Evolutionary conservation across 2,888 invertebrate genomes (phyloP), one percentile per base, ranked within the genome.

Genomic region (Tyria jacobaeae): DNA sequence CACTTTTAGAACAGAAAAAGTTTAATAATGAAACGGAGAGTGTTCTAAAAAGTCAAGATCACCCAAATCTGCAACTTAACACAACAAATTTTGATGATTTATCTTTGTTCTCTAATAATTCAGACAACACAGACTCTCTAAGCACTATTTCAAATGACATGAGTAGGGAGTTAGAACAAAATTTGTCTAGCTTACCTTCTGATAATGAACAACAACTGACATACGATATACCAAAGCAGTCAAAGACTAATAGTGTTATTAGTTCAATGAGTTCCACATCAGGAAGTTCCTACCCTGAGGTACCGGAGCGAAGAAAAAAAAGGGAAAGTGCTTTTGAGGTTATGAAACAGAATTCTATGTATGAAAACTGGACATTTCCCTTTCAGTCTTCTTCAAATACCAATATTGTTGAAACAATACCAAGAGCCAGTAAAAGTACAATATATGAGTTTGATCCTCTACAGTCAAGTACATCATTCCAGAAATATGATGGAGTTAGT

Each of bases 401-500:
- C 9, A 50, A 59, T 10, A 37, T 6, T 34, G 17, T 10, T 34
- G 41, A 51, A 25, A 61, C 64, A 14, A 10, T 57, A 52, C 66
- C 63, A 75, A 83, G 88, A 48, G 74, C 88, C 0, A 94, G 94
- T 58, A 91, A 95, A 73, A 96, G 96, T 80, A 94, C 96, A n/a
- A 95, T 97, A 54, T 94, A 95, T 82, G 96, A 96, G 85, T 97
- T 97, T 89, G 97, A 97, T 89, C 97, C 96, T 2, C 85, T 95
- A 27, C 89, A 89, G 57, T 73, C 80, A 3, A 80, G 79, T 55
- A 73, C 68, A 27, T 68, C 80, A 10, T 60, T 83, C 21, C 70
- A 80, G 41, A 88, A 81, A 59, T 92, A 87, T 80, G 87, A 88
- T 10, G 93, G 92, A 25, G 71, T 95, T 66, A 96, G 95, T 66